phyloP scores from a whole-genome alignment of 2,113 vertebrate genomes.

The Vicugna pacos region DNA sequence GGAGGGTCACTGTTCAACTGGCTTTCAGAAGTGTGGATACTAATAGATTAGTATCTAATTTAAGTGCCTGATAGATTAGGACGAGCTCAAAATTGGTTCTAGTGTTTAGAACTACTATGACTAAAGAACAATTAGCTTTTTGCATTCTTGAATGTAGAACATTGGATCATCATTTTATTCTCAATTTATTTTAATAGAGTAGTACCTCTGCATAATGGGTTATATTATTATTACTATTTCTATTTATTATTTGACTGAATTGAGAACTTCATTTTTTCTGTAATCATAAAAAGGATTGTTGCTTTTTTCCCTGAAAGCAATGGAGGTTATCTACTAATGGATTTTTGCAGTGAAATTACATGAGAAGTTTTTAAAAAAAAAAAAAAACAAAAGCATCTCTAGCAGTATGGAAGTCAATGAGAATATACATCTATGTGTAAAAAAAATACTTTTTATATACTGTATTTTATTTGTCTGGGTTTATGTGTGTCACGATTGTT shows the following conservation, averaged over 20 bases:
- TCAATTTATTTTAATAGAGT: background rate
- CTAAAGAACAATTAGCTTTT: background rate
- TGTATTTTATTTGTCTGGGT: slow-evolving; percentile 72
- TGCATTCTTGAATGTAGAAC: background rate
- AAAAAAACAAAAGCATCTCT: background rate
- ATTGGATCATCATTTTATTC: background rate
- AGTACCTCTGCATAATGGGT: background rate
- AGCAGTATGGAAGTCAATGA: background rate
- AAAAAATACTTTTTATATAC: background rate
- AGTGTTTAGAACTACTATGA: background rate
- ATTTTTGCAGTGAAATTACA: background rate
- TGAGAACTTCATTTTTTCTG: background rate
- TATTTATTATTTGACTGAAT: background rate
- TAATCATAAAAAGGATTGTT: background rate
- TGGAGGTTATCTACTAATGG: background rate
- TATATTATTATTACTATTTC: background rate
- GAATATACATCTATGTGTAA: background rate
- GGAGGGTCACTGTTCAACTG: background rate
- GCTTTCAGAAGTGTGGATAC: background rate
- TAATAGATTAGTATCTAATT: background rate
- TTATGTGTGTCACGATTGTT: slow-evolving; percentile 74
- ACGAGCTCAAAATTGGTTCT: background rate
- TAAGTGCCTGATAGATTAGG: background rate
- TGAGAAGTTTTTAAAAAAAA: background rate
- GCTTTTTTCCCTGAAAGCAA: background rate